Evolutionary conservation across 2,888 invertebrate genomes (phyloP).

Genomic region (Melanophora roralis): DNA sequence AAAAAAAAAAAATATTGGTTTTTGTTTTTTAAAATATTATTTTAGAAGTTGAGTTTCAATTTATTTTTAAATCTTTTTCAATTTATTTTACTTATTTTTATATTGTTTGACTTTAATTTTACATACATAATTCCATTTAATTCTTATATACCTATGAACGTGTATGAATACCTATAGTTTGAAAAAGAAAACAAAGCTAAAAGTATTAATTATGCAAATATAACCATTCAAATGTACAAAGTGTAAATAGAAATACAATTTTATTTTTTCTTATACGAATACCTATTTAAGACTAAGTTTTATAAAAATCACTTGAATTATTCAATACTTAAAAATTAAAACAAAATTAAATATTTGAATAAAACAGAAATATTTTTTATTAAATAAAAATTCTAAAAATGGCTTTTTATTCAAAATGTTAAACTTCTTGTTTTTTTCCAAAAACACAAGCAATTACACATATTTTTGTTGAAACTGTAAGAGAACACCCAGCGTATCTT

Average conservation of each 20-base stretch:
- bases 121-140: too few species aligned
- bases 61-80: background rate
- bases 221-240: constrained; percentile 28
- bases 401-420: background rate
- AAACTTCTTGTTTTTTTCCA: too few species aligned
- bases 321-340: background rate
- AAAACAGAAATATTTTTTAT: constrained; percentile 54
- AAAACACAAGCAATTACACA: too few species aligned
- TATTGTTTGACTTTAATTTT: background rate
- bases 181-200: constrained; percentile 6
- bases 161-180: too few species aligned
- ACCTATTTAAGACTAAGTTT: constrained; percentile 27
- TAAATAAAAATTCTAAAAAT: constrained; percentile 8
- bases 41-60: background rate
- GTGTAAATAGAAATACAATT: constrained; percentile 19
- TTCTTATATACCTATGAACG: too few species aligned
- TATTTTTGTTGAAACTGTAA: constrained; percentile 19
- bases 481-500: constrained; percentile 13
- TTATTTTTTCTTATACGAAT: background rate
- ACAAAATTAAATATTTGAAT: constrained; percentile 6
- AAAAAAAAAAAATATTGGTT: background rate
- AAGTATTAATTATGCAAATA: constrained; percentile 38
- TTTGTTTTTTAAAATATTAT: background rate
- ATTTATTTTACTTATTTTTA: background rate
- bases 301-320: constrained; percentile 1